Conservation (phyloP, 2,888 invertebrate genomes). For the Netelia virgata region DNA sequence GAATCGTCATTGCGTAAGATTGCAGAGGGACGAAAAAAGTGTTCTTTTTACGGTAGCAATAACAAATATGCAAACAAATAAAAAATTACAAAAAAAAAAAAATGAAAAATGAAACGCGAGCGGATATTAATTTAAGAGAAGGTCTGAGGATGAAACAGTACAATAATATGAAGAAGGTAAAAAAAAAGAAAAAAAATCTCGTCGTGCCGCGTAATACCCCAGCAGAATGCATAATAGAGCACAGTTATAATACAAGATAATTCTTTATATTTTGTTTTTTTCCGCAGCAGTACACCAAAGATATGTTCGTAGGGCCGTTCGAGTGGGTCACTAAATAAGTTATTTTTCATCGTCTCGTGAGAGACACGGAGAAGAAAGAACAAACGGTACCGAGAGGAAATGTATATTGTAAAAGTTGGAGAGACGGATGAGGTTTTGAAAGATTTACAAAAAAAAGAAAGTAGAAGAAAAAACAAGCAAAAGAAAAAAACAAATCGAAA, state of each 20-base stretch:
- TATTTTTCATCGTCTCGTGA: constrained; percentile 61
- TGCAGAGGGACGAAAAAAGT: constrained; percentile 54
- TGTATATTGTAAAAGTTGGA: constrained; percentile 8
- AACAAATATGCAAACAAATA: constrained; percentile 30
- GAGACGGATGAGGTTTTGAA: constrained; percentile 48
- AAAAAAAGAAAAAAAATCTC: constrained; percentile 58
- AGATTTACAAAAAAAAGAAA: constrained; percentile 22
- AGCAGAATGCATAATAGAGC: constrained; percentile 83
- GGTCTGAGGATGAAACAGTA: constrained; percentile 63
- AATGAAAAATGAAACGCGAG: constrained; percentile 6
- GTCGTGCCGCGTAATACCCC: constrained; percentile 75
- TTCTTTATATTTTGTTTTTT: constrained; percentile 86
- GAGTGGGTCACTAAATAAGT: constrained; percentile 72
- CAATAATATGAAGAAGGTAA: constrained; percentile 60
- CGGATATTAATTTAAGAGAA: constrained; percentile 57
- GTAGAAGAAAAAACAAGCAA: constrained; percentile 14
- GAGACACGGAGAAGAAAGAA: constrained; percentile 34
- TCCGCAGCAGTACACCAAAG: constrained; percentile 81
- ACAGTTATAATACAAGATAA: constrained; percentile 81
- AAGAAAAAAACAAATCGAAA: constrained; percentile 60
- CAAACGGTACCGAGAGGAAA: constrained; percentile 35
- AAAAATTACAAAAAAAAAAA: constrained; percentile 10
- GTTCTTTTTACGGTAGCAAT: constrained; percentile 57
- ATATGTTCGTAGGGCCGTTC: constrained; percentile 79
- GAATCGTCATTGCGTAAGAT: constrained; percentile 37